These are phyloP conservation scores for Stictonetta naevosa DNA, from an alignment of 2,113 vertebrate genomes.

Conservation along the genomic window DNA sequence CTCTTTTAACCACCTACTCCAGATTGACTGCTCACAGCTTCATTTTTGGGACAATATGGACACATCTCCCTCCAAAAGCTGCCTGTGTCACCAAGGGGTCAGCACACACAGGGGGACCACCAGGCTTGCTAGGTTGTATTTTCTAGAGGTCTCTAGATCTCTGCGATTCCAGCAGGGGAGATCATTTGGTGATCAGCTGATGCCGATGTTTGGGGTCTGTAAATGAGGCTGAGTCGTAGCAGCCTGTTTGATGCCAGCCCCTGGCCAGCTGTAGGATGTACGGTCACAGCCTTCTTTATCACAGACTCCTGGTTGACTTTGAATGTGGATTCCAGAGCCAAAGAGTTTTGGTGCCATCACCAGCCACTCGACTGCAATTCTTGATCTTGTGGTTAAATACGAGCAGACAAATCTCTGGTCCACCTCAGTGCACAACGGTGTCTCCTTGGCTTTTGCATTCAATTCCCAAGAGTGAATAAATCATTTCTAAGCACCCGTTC, in stretches of 20 bases:
- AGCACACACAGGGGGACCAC: neutral
- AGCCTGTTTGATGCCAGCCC: neutral
- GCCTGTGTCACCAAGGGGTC: neutral
- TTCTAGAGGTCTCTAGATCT: neutral
- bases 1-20: neutral
- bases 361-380: neutral
- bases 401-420: slow-evolving; percentile 46
- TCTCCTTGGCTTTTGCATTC: slow-evolving; percentile 59
- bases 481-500: slow-evolving; percentile 52
- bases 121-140: neutral
- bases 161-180: neutral
- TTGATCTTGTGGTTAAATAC: slow-evolving; percentile 28
- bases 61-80: neutral
- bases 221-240: neutral
- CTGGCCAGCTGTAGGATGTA: neutral
- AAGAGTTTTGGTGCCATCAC: neutral
- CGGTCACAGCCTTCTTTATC: neutral
- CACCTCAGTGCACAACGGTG: slow-evolving; percentile 35
- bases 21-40: neutral
- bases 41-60: neutral
- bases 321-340: neutral
- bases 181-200: neutral
- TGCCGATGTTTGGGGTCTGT: neutral
- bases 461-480: slow-evolving; percentile 60
- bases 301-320: neutral